Evolutionary conservation across 2,888 invertebrate genomes (phyloP).

Genomic region (Falcaria lacertinaria): DNA sequence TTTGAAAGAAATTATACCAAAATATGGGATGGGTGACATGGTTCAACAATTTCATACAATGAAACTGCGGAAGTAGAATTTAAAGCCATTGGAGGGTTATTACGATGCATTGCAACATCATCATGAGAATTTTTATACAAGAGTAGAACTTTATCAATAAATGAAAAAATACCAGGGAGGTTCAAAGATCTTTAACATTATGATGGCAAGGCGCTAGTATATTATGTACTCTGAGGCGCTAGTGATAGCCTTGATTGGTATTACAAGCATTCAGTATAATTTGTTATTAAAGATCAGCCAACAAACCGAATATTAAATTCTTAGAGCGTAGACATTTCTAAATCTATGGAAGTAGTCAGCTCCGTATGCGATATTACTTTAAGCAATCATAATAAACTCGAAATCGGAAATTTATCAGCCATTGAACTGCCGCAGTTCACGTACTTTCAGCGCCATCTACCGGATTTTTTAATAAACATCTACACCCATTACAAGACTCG

Average conservation of each 20-base stretch:
- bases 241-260: too few relatives aligned
- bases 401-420: neutral
- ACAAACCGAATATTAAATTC: too few relatives aligned
- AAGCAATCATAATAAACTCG: too few relatives aligned
- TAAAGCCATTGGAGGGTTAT: constrained; percentile 42
- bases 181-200: too few relatives aligned
- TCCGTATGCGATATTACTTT: too few relatives aligned
- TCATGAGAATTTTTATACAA: constrained; percentile 9
- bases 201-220: too few relatives aligned
- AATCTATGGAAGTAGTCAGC: too few relatives aligned
- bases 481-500: constrained; percentile 17
- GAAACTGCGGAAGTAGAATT: constrained; percentile 53
- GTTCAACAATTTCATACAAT: constrained; percentile 60
- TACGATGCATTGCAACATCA: constrained; percentile 30
- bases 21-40: constrained; percentile 63
- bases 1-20: constrained; percentile 56
- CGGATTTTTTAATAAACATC: constrained; percentile 8
- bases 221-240: too few relatives aligned
- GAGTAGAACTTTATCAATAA: neutral
- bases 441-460: constrained; percentile 42
- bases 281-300: too few relatives aligned
- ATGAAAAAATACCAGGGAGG: too few relatives aligned
- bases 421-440: neutral
- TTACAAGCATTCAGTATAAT: too few relatives aligned
- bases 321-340: too few relatives aligned